Evolutionary conservation across 2,797 vertebrate species (phyloP).

Genomic region (Cephalopachus bancanus): DNA sequence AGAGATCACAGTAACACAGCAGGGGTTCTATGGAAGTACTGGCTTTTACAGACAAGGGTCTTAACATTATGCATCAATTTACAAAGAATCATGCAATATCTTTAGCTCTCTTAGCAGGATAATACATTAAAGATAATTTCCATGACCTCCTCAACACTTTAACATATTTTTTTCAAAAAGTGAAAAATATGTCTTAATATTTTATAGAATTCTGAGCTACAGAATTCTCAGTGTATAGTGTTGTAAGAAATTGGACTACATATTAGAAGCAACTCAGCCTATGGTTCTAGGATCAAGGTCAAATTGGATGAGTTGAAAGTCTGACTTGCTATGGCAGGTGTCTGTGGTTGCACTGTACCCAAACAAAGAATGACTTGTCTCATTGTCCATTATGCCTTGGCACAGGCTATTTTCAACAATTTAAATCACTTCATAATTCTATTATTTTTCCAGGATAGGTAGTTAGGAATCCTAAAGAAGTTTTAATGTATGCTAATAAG

Average conservation of each 20-base stretch:
- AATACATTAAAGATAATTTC: slow-evolving; percentile 31
- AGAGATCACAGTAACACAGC: background rate
- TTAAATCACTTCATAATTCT: slow-evolving; percentile 13
- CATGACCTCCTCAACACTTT: slow-evolving; percentile 20
- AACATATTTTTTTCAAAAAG: slow-evolving; percentile 41
- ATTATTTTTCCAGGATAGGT: slow-evolving; percentile 21
- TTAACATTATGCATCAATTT: slow-evolving; percentile 34
- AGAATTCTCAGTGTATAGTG: background rate
- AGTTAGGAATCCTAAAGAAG: slow-evolving; percentile 5
- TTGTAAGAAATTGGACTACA: slow-evolving; percentile 35
- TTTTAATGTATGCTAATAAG: background rate
- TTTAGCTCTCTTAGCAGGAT: slow-evolving; percentile 58
- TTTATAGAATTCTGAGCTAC: background rate
- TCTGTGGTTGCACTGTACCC: background rate
- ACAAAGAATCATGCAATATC: background rate
- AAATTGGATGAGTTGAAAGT: slow-evolving; percentile 41
- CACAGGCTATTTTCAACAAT: background rate
- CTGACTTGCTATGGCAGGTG: background rate
- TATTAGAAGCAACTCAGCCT: slow-evolving; percentile 48
- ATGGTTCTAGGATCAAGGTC: slow-evolving; percentile 18
- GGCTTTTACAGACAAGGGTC: background rate
- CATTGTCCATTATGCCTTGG: background rate
- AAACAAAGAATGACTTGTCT: slow-evolving; percentile 12
- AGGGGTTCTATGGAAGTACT: background rate
- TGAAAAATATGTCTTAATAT: slow-evolving; percentile 51